These are phyloP conservation scores for Phocoena phocoena DNA, from an alignment of 2,113 vertebrate genomes.

Conservation along the genomic window DNA sequence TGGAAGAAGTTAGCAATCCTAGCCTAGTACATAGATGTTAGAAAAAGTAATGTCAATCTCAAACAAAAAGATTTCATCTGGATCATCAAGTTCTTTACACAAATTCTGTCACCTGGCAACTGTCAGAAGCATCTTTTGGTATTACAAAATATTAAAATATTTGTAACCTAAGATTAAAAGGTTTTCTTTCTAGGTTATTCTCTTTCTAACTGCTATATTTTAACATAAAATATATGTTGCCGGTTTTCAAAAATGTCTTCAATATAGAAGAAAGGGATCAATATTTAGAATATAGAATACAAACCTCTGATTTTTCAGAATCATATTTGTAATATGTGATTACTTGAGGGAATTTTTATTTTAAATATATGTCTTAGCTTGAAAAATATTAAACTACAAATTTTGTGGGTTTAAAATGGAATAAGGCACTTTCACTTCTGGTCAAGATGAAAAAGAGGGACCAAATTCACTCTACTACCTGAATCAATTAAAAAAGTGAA, in stretches of 20 bases:
- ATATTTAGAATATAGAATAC: neutral
- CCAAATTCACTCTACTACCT: neutral
- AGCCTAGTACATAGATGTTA: neutral
- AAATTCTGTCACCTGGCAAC: neutral
- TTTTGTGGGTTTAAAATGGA: neutral
- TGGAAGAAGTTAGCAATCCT: neutral
- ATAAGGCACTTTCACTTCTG: neutral
- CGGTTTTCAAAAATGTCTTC: neutral
- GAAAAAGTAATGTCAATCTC: neutral
- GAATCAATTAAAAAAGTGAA: neutral
- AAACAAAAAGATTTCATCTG: neutral
- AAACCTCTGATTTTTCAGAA: neutral
- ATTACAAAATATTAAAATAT: neutral
- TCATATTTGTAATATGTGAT: neutral
- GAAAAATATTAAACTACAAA: neutral
- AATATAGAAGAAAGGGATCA: neutral
- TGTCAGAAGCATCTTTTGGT: neutral
- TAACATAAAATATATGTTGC: neutral
- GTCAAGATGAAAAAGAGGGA: neutral
- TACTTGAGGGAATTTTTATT: neutral
- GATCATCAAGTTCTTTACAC: neutral
- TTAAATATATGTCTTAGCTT: neutral
- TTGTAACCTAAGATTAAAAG: constrained; percentile 35
- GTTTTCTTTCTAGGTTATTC: neutral
- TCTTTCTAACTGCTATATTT: neutral